Base-by-base conservation (phyloP, 2,113 vertebrate genomes). In the Bos javanicus region DNA sequence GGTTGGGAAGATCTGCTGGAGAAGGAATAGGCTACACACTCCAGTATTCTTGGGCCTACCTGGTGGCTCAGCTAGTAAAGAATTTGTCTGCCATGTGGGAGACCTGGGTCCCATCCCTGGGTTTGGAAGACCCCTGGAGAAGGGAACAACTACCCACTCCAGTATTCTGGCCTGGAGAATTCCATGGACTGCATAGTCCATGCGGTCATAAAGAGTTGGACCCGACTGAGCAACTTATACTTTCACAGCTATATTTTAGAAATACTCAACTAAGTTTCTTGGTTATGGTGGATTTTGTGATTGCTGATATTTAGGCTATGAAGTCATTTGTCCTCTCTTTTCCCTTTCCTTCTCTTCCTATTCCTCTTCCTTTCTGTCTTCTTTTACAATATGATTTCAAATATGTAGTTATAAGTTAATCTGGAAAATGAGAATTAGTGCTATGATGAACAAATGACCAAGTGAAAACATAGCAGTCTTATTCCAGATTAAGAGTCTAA, bases 71-170 rank as follows among this genome's bases (percentile, higher is more conserved):
- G 64, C 17, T 36, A 17, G n/a, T 36, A 67, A 36, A 67, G 4
- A 67, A 36, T 67, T 36, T 0, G 0, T 5, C 17, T 67, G 17
- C n/a, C 36, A 0, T 67, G 64, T 2, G 2, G 64, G 64, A 67
- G 64, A 67, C 64, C n/a, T 36, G 64, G n/a, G 33, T 36, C 17
- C n/a, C 17, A 67, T 11, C 33, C 16, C 64, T 33, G 8, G 33
- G n/a, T 67, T 67, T 67, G n/a, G 64, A 36, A 67, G 64, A 36
- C 4, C 64, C 8, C n/a, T 36, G n/a, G 64, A 67, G 64, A 10
- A 67, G 33, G 33, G 33, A 36, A 36, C 64, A 67, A 19, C 17
- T 21, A 67, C 64, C 64, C 33, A 36, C n/a, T 21, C 64, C 17
- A 67, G n/a, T 67, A 36, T 67, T 67, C 64, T 67, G 64, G 64